Percentiles rank a stretch among this genome's conserved stretches.
phyloP scores from a whole-genome alignment of 2,797 vertebrate genomes.

The Picus viridis region DNA sequence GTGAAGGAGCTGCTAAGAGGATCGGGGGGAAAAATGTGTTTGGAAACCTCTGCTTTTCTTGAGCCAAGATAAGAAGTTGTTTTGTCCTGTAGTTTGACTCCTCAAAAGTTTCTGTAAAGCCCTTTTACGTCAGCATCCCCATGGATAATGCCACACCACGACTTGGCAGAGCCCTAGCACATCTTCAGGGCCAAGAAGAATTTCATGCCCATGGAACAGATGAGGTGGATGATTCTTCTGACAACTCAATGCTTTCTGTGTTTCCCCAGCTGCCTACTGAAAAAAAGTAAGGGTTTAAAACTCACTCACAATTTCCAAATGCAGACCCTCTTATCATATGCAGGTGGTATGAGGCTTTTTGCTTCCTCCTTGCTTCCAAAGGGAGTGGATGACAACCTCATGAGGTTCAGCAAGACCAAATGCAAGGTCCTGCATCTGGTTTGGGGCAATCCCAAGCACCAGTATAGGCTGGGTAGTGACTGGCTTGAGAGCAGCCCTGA shows the following conservation, averaged over 20 bases:
- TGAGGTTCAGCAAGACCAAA: no score
- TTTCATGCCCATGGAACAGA: not conserved
- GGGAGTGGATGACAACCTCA: not conserved
- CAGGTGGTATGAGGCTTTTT: no score
- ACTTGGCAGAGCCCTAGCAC: not conserved
- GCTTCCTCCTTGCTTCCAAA: not conserved
- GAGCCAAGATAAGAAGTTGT: not conserved
- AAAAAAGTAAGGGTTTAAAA: not conserved
- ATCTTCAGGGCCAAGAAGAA: not conserved
- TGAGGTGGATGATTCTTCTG: not conserved
- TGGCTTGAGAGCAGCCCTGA: no score
- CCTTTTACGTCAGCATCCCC: not conserved
- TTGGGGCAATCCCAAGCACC: no score
- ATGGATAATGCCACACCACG: not conserved
- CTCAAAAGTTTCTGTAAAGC: not conserved
- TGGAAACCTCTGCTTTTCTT: not conserved
- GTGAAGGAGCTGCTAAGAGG: not conserved
- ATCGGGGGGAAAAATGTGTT: not conserved
- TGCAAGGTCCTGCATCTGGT: no score
- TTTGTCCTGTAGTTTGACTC: not conserved
- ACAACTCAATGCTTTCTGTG: not conserved
- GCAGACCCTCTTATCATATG: accelerated
- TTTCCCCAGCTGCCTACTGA: not conserved
- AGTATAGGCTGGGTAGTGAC: no score
- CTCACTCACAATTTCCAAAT: not conserved